phyloP scores from a whole-genome alignment of 1,140 invertebrate genomes.

The Drosophila nasuta region DNA sequence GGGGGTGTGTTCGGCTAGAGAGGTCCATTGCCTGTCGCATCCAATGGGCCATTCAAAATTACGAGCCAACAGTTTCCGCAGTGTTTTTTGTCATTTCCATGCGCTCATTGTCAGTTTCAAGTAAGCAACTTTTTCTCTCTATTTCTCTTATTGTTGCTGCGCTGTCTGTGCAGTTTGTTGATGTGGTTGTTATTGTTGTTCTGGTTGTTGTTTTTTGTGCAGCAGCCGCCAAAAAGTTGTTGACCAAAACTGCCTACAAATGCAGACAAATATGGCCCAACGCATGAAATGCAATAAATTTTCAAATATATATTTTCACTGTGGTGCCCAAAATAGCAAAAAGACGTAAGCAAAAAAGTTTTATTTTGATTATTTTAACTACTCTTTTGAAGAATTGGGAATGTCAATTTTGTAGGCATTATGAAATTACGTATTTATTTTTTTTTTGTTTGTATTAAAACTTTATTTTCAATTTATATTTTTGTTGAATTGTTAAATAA shows the following conservation, averaged over 20 bases:
- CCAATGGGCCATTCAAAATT: slow-evolving; percentile 81
- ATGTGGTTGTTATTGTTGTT: slow-evolving; percentile 13
- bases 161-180: slow-evolving; percentile 12
- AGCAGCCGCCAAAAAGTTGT: slow-evolving; percentile 70
- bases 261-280: slow-evolving; percentile 80
- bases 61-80: slow-evolving; percentile 82
- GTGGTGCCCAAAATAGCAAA: slow-evolving; percentile 22
- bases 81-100: slow-evolving; percentile 82
- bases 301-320: slow-evolving; percentile 80
- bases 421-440: no score
- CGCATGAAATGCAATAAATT: slow-evolving; percentile 82
- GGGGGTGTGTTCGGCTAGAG: background rate
- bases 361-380: slow-evolving; percentile 26
- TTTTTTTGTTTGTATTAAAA: no score
- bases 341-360: slow-evolving; percentile 4
- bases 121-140: slow-evolving; percentile 70
- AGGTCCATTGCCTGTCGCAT: slow-evolving; percentile 56
- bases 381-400: background rate
- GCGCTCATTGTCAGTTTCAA: slow-evolving; percentile 82
- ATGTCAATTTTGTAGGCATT: no score
- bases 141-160: slow-evolving; percentile 30
- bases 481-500: no score
- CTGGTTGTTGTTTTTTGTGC: slow-evolving; percentile 31
- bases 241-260: slow-evolving; percentile 75
- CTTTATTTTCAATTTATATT: no score